Percentiles rank a stretch among this genome's conserved stretches.
These are phyloP conservation scores for Micronycteris hirsuta DNA, from an alignment of 2,113 vertebrate genomes.

Conservation along the genomic window DNA sequence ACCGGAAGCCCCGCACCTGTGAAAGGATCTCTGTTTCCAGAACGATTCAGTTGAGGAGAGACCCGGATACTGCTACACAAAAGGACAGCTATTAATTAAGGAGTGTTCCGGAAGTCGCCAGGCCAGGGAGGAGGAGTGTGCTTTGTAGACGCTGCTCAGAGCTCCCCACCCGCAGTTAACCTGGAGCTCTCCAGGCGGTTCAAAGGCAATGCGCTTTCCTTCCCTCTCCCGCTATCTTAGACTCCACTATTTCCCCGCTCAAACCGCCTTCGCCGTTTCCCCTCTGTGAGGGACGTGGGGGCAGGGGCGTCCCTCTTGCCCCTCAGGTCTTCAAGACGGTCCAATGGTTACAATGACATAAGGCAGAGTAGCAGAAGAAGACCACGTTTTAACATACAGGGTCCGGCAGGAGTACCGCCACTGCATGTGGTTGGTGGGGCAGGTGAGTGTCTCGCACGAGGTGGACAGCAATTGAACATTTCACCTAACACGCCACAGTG, in stretches of 20 bases:
- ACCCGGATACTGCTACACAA: neutral
- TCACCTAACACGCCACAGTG: too few species aligned
- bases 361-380: neutral
- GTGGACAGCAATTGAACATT: too few species aligned
- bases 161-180: neutral
- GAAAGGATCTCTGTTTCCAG: neutral
- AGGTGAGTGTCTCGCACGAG: too few species aligned
- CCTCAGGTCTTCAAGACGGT: neutral
- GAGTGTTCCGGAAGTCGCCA: neutral
- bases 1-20: neutral
- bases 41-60: neutral
- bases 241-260: neutral
- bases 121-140: rapidly evolving
- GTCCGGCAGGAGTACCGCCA: too few species aligned
- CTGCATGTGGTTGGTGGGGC: too few species aligned
- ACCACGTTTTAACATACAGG: neutral
- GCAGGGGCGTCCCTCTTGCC: too few species aligned
- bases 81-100: neutral
- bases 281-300: neutral
- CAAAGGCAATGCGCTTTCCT: neutral
- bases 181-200: neutral
- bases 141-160: neutral
- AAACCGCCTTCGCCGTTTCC: rapidly evolving
- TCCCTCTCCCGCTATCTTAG: neutral
- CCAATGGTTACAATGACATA: too few species aligned